These are phyloP conservation scores for Amphipoea oculea DNA, from an alignment of 2,888 invertebrate genomes.

Conservation along the genomic window DNA sequence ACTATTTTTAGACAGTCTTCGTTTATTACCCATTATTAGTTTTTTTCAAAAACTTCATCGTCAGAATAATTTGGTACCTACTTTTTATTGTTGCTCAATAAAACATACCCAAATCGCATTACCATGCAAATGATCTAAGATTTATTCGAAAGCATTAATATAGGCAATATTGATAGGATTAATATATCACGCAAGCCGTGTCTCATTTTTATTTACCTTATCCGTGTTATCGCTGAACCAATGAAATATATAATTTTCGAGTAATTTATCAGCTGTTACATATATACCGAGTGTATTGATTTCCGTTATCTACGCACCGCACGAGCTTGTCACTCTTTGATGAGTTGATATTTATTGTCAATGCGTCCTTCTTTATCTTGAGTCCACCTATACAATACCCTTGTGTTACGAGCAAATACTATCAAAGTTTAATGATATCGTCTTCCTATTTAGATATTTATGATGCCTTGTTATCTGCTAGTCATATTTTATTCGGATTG, in stretches of 20 bases:
- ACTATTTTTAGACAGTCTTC: background rate
- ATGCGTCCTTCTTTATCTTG: constrained; percentile 10
- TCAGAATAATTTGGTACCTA: background rate
- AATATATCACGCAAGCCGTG: background rate
- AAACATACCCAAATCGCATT: background rate
- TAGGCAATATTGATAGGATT: background rate
- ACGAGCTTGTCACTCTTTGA: constrained; percentile 45
- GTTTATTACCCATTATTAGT: constrained; percentile 1
- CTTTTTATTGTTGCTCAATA: background rate
- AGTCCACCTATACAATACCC: constrained; percentile 15
- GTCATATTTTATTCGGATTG: constrained; percentile 2
- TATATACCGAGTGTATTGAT: background rate
- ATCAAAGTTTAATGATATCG: constrained; percentile 23
- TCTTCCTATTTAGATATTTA: background rate
- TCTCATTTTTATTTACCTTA: background rate
- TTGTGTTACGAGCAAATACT: background rate
- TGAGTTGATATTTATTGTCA: constrained; percentile 27
- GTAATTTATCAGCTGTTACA: constrained; percentile 1
- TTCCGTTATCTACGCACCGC: constrained; percentile 36
- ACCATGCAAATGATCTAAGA: constrained; percentile 4
- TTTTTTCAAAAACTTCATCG: constrained; percentile 1
- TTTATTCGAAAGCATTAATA: background rate
- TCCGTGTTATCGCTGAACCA: constrained; percentile 1
- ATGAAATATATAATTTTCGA: constrained; percentile 11
- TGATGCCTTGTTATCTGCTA: constrained; percentile 11